phyloP scores from a whole-genome alignment of 2,888 invertebrate genomes.

The Drosophila nigricruria region DNA sequence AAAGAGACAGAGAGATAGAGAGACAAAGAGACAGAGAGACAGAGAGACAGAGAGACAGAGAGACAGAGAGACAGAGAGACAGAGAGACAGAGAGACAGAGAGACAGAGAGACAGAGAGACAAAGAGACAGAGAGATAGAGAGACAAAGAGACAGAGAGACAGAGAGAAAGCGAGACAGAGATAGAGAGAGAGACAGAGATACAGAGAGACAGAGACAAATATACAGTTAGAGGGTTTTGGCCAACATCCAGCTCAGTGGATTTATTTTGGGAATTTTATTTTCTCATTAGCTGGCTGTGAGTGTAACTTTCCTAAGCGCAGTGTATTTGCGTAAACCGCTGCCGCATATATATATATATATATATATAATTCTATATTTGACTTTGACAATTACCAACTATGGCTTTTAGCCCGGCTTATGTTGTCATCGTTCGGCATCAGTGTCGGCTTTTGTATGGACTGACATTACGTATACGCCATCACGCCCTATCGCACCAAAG shows the following conservation, averaged over 20 bases:
- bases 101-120: neutral
- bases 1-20: neutral
- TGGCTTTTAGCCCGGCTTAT: constrained; percentile 62
- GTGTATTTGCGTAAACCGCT: constrained; percentile 37
- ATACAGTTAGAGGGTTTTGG: too few species aligned
- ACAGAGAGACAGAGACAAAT: too few species aligned
- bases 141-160: neutral
- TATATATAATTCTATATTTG: constrained; percentile 61
- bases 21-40: neutral
- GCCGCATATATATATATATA: constrained; percentile 18
- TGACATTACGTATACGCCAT: constrained; percentile 63
- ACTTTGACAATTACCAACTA: constrained; percentile 66
- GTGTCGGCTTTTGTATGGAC: constrained; percentile 37
- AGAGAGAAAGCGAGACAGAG: neutral
- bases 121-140: neutral
- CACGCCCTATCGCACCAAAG: constrained; percentile 25
- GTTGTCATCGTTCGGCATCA: constrained; percentile 64
- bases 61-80: neutral
- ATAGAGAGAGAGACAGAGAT: neutral
- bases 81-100: neutral
- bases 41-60: neutral
- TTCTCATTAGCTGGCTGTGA: constrained; percentile 14
- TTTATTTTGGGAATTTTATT: constrained; percentile 5
- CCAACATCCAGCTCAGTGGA: neutral
- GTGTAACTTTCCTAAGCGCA: constrained; percentile 33